Conservation (phyloP, 2,888 invertebrate genomes). For the Thecocarcelia acutangulata region DNA sequence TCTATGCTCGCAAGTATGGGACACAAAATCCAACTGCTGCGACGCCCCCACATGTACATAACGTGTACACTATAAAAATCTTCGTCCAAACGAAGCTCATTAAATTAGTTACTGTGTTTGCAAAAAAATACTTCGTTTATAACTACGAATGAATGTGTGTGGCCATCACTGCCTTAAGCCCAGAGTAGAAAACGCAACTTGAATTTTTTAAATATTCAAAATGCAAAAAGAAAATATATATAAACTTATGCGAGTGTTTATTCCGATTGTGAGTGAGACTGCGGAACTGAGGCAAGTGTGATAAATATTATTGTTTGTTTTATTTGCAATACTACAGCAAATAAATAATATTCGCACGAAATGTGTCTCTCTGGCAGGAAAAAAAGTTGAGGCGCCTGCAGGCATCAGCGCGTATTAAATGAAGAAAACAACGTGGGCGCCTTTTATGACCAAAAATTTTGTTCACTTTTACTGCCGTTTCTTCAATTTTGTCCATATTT, state of each 20-base stretch:
- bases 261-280: slow-evolving; percentile 47
- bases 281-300: slow-evolving; percentile 70
- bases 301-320: slow-evolving; percentile 75
- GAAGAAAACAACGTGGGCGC: slow-evolving; percentile 72
- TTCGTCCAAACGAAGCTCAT: too few species aligned
- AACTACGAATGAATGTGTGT: too few species aligned
- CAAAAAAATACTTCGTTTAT: too few species aligned
- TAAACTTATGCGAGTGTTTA: slow-evolving; percentile 5
- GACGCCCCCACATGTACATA: too few species aligned
- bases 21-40: too few species aligned
- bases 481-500: background rate
- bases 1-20: too few species aligned
- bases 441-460: slow-evolving; percentile 66
- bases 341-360: slow-evolving; percentile 81
- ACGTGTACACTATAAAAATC: too few species aligned
- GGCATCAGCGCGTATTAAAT: slow-evolving; percentile 72
- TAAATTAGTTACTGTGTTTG: too few species aligned
- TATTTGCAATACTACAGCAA: slow-evolving; percentile 70
- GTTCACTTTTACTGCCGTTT: background rate
- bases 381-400: slow-evolving; percentile 76
- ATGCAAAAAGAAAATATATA: background rate
- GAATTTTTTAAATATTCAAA: slow-evolving; percentile 15
- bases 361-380: slow-evolving; percentile 75
- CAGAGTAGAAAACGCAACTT: slow-evolving; percentile 17
- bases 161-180: too few species aligned